Percentiles rank a stretch among this genome's conserved stretches.
phyloP scores from a whole-genome alignment of 2,888 invertebrate genomes.

The Mechanitis mazaeus region DNA sequence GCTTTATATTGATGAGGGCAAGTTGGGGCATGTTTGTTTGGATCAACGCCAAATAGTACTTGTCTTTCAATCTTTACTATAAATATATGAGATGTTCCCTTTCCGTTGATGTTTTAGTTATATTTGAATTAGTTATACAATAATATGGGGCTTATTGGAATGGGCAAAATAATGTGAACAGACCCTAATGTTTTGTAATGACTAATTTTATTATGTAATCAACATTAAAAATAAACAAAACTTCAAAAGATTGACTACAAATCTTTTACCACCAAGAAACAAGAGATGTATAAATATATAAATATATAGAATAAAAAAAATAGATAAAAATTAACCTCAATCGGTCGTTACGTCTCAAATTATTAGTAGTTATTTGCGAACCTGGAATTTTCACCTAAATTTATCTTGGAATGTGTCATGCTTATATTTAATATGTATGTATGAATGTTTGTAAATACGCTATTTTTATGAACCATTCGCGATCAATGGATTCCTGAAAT shows the following conservation, averaged over 20 bases:
- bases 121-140: not conserved
- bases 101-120: not conserved
- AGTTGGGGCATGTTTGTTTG: conserved; percentile 27
- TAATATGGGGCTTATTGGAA: no score
- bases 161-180: no score
- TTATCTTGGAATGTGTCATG: conserved; percentile 4
- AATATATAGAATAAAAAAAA: no score
- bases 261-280: no score
- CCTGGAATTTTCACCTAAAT: conserved; percentile 14
- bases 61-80: conserved; percentile 5
- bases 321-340: not conserved
- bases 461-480: not conserved
- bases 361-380: conserved; percentile 9
- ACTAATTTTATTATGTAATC: no score
- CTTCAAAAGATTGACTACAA: no score
- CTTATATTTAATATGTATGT: not conserved
- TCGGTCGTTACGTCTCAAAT: not conserved
- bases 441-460: not conserved
- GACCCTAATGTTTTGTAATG: no score
- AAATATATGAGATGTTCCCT: not conserved
- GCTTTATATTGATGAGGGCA: conserved; percentile 7
- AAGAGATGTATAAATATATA: no score
- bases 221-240: no score
- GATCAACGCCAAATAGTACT: conserved; percentile 39
- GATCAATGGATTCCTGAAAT: not conserved